Base-by-base conservation (phyloP, 2,888 invertebrate species). In the Omphaloscelis lunosa region DNA sequence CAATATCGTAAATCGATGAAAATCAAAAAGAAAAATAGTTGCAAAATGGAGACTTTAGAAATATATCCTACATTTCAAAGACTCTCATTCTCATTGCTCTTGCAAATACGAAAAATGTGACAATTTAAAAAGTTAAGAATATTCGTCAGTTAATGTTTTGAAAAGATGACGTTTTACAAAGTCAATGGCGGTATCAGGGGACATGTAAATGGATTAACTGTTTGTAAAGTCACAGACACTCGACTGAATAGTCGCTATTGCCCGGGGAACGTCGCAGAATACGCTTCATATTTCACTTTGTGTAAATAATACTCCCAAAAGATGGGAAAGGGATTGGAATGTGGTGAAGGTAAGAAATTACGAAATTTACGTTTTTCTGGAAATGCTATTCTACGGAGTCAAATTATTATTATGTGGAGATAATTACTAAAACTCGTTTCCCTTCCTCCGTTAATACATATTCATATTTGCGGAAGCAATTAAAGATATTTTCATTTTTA, bases 121-220 rank as follows among this genome's bases (percentile, higher is more conserved):
- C 12, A 27, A 39, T 56, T 56, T 27, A 23, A 62, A 53, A 67
- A 63, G 48, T 67, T 23, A 27, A 74, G 39, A 70, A 68, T 62
- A 51, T 63, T 71, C 62, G 70, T 69, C 78, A 71, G 80, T 69
- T 61, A 63, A 74, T 74, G 66, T 80, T 77, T 82, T 77, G 75
- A 75, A 86, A 86, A 89, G 77, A 86, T 86, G 86, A 81, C 77
- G 79, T 85, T 89, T 86, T 69, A 80, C 81, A 83, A 82, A 86
- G 82, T 75, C 83, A 82, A 81, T 84, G 82, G 68, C 59, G 84
- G 41, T 71, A 67, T 77, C 89, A 39, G 20, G 90, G 86, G 90
- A 90, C 76, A 78, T 77, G 87, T 93, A 92, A 93, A 92, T 93
- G 93, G 92, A 94, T 93, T 93, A 92, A 93, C 91, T 92, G 93